Conservation (phyloP, 1,140 invertebrate species). For the Triops longicaudatus region DNA sequence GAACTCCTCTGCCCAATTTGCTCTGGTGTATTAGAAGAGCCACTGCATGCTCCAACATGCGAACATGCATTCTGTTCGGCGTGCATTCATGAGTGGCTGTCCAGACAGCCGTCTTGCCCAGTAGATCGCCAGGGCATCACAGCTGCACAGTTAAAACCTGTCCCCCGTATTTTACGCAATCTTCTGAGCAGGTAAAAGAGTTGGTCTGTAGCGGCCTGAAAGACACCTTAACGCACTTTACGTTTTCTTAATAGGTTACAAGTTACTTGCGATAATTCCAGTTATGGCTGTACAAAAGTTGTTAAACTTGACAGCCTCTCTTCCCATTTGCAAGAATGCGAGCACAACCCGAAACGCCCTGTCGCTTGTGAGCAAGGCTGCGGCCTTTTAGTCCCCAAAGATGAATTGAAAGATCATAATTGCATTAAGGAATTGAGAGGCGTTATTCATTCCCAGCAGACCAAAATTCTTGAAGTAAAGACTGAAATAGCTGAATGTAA, state of each 20-base stretch:
- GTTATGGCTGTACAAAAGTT: constrained; percentile 71
- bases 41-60: constrained; percentile 79
- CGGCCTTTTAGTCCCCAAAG: constrained; percentile 85
- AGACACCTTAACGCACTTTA: not conserved
- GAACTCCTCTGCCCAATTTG: constrained; percentile 87
- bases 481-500: constrained; percentile 75
- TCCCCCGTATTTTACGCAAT: constrained; percentile 85
- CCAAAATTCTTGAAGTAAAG: constrained; percentile 74
- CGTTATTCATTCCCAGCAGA: constrained; percentile 74
- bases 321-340: constrained; percentile 81
- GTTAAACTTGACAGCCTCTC: constrained; percentile 76
- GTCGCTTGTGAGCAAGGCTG: constrained; percentile 87
- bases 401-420: constrained; percentile 88
- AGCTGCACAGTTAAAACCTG: constrained; percentile 72
- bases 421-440: constrained; percentile 78
- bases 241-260: constrained; percentile 52
- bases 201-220: not conserved
- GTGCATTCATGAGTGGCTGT: constrained; percentile 92
- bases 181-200: constrained; percentile 73
- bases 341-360: constrained; percentile 87
- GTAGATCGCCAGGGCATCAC: constrained; percentile 83
- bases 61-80: constrained; percentile 91
- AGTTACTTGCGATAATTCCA: constrained; percentile 82
- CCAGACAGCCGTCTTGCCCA: constrained; percentile 82
- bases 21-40: constrained; percentile 79